A percentile compares a stretch with the other conserved stretches of the same genome.
These are phyloP conservation scores for Leptonema lineaticorne DNA, from an alignment of 1,140 invertebrate species.

Conservation along the genomic window DNA sequence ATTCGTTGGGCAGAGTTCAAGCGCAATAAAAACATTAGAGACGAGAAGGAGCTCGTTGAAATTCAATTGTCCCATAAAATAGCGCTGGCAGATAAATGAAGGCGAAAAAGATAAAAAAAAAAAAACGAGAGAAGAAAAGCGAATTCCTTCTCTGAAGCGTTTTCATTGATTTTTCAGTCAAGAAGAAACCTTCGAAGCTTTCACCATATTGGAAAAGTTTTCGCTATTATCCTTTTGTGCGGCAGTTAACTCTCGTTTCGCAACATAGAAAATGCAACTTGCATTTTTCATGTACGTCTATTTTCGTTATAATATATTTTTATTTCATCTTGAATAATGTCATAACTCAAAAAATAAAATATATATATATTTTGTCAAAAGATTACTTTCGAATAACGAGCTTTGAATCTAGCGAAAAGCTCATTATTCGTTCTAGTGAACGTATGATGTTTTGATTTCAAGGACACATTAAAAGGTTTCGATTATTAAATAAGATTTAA, in stretches of 20 bases:
- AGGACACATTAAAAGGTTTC: no score
- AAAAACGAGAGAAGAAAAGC: background rate
- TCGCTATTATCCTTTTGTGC: background rate
- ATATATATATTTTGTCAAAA: no score
- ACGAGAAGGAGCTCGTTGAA: background rate
- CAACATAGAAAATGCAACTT: background rate
- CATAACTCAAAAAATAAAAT: no score
- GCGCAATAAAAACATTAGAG: background rate
- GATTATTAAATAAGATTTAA: no score
- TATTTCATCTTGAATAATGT: no score
- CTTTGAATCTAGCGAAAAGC: no score
- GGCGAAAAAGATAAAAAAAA: background rate
- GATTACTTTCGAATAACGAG: no score
- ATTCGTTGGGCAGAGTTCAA: background rate
- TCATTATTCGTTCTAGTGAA: no score
- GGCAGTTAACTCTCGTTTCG: background rate
- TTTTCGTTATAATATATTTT: no score
- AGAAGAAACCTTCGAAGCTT: background rate
- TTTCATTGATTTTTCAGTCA: slow-evolving; percentile 1
- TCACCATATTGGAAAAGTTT: slow-evolving; percentile 12
- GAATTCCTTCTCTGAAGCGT: slow-evolving; percentile 1
- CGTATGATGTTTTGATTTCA: no score
- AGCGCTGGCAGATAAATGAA: background rate
- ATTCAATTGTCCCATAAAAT: slow-evolving; percentile 18
- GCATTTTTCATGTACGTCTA: no score